These are phyloP conservation scores for Papio anubis DNA, from an alignment of 2,113 vertebrate genomes.

Conservation along the genomic window DNA sequence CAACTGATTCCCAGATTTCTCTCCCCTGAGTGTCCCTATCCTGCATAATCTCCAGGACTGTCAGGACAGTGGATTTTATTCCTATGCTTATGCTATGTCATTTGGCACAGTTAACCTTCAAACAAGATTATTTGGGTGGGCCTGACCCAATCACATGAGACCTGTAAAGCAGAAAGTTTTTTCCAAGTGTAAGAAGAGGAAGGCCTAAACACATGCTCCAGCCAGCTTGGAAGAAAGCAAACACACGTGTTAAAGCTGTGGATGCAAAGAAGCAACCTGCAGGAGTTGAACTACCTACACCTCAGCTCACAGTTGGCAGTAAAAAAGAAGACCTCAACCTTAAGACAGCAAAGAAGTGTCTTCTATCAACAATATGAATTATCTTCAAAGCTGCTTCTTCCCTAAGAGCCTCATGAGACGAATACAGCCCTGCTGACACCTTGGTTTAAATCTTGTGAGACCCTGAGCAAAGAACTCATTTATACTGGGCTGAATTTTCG, in stretches of 20 bases:
- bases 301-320: fast-evolving
- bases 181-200: not conserved
- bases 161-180: not conserved
- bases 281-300: too few species aligned
- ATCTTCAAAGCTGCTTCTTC: not conserved
- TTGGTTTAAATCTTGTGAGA: not conserved
- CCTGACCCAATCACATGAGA: not conserved
- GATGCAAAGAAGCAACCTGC: not conserved
- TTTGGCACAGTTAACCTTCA: not conserved
- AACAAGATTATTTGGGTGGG: not conserved
- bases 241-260: fast-evolving
- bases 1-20: not conserved
- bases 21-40: fast-evolving
- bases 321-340: not conserved
- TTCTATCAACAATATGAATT: not conserved
- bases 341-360: not conserved
- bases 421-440: not conserved
- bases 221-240: not conserved
- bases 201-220: not conserved
- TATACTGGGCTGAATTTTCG: not conserved
- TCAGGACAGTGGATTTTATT: not conserved
- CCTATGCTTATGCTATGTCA: not conserved
- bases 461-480: not conserved
- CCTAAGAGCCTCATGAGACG: not conserved
- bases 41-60: not conserved